Base-by-base conservation (phyloP, 1,140 invertebrate species). In the Achroia grisella region DNA sequence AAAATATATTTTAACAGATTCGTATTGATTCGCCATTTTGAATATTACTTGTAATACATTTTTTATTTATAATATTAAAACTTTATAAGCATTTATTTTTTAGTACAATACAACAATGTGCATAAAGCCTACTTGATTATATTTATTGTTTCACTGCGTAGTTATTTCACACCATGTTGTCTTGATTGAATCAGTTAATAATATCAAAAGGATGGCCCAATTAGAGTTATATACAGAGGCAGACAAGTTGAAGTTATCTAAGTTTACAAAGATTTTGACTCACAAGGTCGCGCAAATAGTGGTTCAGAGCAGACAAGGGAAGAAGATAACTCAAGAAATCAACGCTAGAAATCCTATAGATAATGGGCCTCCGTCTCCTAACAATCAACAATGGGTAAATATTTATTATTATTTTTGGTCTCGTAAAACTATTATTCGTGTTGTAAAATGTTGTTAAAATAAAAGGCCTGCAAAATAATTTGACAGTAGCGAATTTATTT, bases 211-310 rank as follows among this genome's bases (percentile, higher is more conserved):
- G 51, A 77, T 69, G 69, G 71, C 69, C 59, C 29, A 71, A 46
- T 37, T 17, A 23, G 17, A 23, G 17, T 3, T 6, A 23, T 23
- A 23, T 49, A 43, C 60, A 10, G 77, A 82, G 17, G 41, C 62
- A 37, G 79, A 83, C 36, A 58, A 62, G 4, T 55, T 65, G 12
- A 75, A 71, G 37, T 48, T 81, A 43, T 79, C 76, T 36, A 84
- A 84, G 40, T 84, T 81, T 46, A 73, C 75, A 8, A 84, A 78
- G 48, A 72, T 79, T 48, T 52, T 84, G 30, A 71, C 77, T 14
- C 56, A 81, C 31, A 81, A 84, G 58, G 67, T 84, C 10, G 77
- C 75, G 15, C 79, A 84, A 49, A 76, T 81, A 35, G 77, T 84
- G 2, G 79, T 84, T 9, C 75, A 84, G 57, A 84, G 79, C 49